Evolutionary conservation across 1,140 invertebrate species (phyloP).

Genomic region (Tigriopus japonicus): DNA sequence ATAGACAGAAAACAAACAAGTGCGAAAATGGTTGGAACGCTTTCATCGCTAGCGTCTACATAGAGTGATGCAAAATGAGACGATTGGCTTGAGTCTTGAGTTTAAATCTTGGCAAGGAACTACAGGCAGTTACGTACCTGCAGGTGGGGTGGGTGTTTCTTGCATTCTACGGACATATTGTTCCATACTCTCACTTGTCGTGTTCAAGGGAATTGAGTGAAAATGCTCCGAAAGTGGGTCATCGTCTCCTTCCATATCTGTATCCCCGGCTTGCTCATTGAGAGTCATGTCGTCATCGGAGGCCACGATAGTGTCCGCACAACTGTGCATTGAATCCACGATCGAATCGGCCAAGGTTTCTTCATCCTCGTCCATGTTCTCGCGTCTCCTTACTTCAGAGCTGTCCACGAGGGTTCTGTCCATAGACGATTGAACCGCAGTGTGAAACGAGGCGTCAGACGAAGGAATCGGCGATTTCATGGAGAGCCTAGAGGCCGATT

Average conservation of each 20-base stretch:
- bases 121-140: background rate
- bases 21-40: background rate
- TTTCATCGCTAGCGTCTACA: background rate
- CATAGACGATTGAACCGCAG: background rate
- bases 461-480: no score
- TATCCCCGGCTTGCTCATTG: background rate
- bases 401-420: background rate
- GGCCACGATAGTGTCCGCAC: background rate
- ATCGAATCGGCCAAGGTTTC: constrained; percentile 10
- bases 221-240: no score
- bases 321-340: constrained; percentile 6
- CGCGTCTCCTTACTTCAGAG: no score
- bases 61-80: background rate
- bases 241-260: background rate
- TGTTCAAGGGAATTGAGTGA: no score
- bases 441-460: no score
- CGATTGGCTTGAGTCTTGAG: background rate
- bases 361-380: background rate
- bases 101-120: background rate
- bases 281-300: constrained; percentile 1
- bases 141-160: background rate
- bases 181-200: no score
- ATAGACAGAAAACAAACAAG: background rate
- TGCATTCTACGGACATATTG: no score
- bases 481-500: no score